A percentile compares a stretch with the other conserved stretches of the same genome.
Evolutionary conservation across 2,888 invertebrate species (phyloP).

Genomic region (Carcina quercana): DNA sequence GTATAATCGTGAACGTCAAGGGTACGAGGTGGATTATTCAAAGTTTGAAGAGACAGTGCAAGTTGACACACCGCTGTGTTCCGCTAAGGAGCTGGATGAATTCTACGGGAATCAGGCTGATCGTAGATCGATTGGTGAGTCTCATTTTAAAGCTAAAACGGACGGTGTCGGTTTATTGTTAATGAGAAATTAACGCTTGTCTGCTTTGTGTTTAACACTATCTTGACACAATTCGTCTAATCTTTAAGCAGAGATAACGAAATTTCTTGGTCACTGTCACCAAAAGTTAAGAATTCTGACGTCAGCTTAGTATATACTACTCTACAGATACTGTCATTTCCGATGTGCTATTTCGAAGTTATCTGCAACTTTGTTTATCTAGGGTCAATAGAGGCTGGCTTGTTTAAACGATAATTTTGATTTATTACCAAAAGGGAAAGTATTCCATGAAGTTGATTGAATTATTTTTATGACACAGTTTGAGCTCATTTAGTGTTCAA

Average conservation of each 20-base stretch:
- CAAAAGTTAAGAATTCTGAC: constrained; percentile 9
- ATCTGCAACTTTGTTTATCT: constrained; percentile 42
- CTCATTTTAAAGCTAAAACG: constrained; percentile 31
- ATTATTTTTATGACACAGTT: not conserved
- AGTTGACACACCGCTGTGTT: constrained; percentile 86
- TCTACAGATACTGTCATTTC: too few relatives aligned
- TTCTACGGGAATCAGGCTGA: constrained; percentile 76
- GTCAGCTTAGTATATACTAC: too few relatives aligned
- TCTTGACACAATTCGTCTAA: constrained; percentile 16
- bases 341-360: constrained; percentile 16
- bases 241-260: constrained; percentile 20
- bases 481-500: not conserved
- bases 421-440: constrained; percentile 2
- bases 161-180: constrained; percentile 39
- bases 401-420: constrained; percentile 21
- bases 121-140: constrained; percentile 72
- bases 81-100: constrained; percentile 78
- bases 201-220: constrained; percentile 20
- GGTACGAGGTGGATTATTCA: constrained; percentile 87
- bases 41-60: constrained; percentile 87
- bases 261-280: constrained; percentile 22
- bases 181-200: constrained; percentile 28
- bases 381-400: constrained; percentile 44
- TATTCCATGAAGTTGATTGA: constrained; percentile 2
- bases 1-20: constrained; percentile 83